A percentile compares a stretch with the other conserved stretches of the same genome.
These are phyloP conservation scores for Leucoptera coffeella DNA, from an alignment of 2,888 invertebrate genomes.

Conservation along the genomic window DNA sequence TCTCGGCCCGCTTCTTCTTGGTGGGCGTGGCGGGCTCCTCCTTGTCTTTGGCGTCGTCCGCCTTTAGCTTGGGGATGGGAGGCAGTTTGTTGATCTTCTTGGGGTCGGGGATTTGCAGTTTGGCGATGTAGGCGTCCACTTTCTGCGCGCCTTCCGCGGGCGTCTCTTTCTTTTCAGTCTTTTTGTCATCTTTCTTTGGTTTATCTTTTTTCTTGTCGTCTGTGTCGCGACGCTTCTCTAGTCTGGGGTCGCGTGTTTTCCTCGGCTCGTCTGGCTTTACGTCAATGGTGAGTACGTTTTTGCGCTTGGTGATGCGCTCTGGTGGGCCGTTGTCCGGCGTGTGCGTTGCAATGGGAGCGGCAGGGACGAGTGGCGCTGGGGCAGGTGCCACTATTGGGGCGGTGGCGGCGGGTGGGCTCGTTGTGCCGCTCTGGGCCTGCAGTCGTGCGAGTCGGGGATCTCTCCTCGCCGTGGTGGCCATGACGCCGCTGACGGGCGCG, in stretches of 20 bases:
- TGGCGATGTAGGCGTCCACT: constrained; percentile 14
- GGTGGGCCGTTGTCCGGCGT: constrained; percentile 45
- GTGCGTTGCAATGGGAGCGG: constrained; percentile 24
- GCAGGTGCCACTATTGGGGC: constrained; percentile 8
- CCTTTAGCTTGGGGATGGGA: constrained; percentile 29
- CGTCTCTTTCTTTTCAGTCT: constrained; percentile 4
- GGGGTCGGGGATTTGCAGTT: constrained; percentile 14
- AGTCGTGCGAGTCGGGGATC: constrained; percentile 22
- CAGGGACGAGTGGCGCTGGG: constrained; percentile 5
- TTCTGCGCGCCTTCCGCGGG: constrained; percentile 5
- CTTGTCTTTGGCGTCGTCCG: constrained; percentile 13
- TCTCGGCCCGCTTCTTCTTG: constrained; percentile 11
- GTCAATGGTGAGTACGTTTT: constrained; percentile 42
- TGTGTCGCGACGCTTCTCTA: constrained; percentile 1
- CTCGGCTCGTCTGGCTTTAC: constrained; percentile 15
- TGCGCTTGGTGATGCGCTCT: constrained; percentile 29
- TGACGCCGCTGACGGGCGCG: constrained; percentile 28
- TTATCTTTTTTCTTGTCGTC: constrained; percentile 5
- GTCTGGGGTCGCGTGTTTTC: constrained; percentile 1
- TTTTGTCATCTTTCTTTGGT: constrained; percentile 1
- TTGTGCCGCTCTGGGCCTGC: constrained; percentile 12
- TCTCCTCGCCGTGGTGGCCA: constrained; percentile 20
- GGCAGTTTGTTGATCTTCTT: constrained; percentile 30
- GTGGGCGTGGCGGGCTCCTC: constrained; percentile 10
- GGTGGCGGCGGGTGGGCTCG: constrained; percentile 5